These are phyloP conservation scores for Xylophagus ater DNA, from an alignment of 2,888 invertebrate genomes.

Conservation along the genomic window DNA sequence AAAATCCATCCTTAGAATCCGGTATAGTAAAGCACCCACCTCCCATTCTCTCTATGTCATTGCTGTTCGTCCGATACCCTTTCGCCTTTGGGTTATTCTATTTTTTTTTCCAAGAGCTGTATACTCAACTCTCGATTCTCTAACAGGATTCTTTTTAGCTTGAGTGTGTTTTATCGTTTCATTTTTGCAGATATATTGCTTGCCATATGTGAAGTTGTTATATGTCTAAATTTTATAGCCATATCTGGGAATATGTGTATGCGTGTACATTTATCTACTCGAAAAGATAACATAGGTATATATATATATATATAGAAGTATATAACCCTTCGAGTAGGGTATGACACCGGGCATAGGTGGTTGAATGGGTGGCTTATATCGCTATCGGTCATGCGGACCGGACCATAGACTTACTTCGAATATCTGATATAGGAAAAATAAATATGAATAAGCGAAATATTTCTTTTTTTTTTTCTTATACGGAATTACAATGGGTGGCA, in stretches of 20 bases:
- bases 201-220: constrained; percentile 6
- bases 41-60: neutral
- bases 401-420: constrained; percentile 7
- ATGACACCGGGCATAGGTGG: no score
- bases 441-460: constrained; percentile 10
- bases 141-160: constrained; percentile 1
- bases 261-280: constrained; percentile 8
- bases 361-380: constrained; percentile 10
- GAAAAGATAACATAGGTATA: neutral
- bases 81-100: neutral
- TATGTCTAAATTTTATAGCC: no score
- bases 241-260: no score
- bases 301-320: constrained; percentile 2
- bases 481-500: neutral
- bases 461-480: constrained; percentile 7
- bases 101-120: neutral
- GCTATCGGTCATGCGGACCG: constrained; percentile 12
- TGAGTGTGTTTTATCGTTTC: constrained; percentile 12
- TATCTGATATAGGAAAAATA: constrained; percentile 12
- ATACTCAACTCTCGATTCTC: no score
- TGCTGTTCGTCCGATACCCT: neutral
- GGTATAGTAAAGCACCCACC: no score
- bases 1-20: no score
- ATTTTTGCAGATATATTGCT: constrained; percentile 10
- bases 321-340: constrained; percentile 1